phyloP scores from a whole-genome alignment of 2,113 vertebrate genomes.

The Gymnogyps californianus region DNA sequence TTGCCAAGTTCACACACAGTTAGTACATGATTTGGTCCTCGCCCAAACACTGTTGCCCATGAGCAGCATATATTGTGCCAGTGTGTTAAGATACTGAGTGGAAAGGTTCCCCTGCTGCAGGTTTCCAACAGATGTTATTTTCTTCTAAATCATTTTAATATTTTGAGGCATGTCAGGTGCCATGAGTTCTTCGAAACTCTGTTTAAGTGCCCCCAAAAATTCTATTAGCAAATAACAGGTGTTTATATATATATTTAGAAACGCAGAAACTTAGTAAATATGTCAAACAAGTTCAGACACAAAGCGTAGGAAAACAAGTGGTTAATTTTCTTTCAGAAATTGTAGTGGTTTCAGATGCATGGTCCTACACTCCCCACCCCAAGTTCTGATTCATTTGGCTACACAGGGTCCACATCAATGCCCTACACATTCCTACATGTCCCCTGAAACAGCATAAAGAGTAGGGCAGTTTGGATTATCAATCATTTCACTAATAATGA shows the following conservation, averaged over 20 bases:
- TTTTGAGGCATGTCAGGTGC: neutral
- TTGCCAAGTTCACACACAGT: neutral
- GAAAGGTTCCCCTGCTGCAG: neutral
- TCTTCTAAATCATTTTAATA: neutral
- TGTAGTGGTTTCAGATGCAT: neutral
- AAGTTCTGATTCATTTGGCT: neutral
- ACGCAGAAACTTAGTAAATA: neutral
- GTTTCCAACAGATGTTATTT: neutral
- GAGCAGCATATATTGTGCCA: neutral
- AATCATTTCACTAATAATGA: neutral
- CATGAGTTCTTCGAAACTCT: neutral
- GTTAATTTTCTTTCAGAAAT: neutral
- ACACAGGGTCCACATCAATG: neutral
- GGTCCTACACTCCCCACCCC: neutral
- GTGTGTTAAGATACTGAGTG: neutral
- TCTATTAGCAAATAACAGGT: neutral
- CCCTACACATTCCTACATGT: neutral
- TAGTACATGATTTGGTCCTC: neutral
- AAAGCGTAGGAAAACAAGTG: neutral
- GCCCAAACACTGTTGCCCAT: neutral
- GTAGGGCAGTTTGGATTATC: neutral
- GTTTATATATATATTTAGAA: neutral
- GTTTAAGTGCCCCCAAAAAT: neutral
- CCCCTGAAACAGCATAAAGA: neutral
- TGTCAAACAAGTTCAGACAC: neutral